phyloP scores from a whole-genome alignment of 1,140 invertebrate species.

The Protaetia brevitarsis region DNA sequence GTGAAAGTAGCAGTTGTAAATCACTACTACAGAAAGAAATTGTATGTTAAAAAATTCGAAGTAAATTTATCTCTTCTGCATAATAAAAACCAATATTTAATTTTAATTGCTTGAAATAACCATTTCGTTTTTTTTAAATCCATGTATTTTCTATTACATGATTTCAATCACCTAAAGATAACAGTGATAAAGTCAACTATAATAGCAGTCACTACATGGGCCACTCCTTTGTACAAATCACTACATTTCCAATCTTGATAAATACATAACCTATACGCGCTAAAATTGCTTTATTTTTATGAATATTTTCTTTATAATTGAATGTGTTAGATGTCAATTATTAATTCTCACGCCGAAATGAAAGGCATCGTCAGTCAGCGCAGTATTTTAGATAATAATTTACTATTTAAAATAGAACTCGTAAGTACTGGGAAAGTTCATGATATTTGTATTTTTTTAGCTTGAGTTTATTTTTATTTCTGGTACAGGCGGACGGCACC shows the following conservation, averaged over 20 bases:
- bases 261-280: neutral
- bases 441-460: neutral
- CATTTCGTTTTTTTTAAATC: no score
- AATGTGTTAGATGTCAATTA: constrained; percentile 8
- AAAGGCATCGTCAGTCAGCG: neutral
- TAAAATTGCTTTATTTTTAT: neutral
- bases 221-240: neutral
- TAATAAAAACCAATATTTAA: no score
- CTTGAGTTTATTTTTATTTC: neutral
- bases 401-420: neutral
- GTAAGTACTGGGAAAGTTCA: neutral
- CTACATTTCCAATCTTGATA: neutral
- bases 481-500: neutral
- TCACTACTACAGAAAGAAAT: no score
- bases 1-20: no score
- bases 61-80: no score
- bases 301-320: neutral
- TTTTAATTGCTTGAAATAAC: no score
- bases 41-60: no score
- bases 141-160: no score
- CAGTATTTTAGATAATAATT: neutral
- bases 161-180: no score
- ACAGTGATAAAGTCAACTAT: no score
- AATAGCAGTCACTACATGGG: neutral
- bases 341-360: neutral